Conservation (phyloP, 2,113 vertebrate species). For the Onychostruthus taczanowskii region DNA sequence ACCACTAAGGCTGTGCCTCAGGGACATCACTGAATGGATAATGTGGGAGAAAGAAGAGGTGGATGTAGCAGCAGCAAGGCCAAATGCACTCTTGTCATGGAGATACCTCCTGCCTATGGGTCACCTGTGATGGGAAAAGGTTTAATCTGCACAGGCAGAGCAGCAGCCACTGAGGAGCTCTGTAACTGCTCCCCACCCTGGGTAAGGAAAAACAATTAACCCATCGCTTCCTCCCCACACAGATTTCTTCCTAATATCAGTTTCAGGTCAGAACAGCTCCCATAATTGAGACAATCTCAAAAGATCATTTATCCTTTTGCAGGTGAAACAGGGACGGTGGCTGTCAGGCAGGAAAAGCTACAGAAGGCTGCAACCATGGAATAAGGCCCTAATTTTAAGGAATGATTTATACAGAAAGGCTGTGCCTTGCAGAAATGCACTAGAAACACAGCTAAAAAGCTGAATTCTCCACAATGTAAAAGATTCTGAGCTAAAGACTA, state of each 20-base stretch:
- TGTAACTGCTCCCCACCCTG: background rate
- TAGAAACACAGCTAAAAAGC: background rate
- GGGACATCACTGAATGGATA: fast-evolving
- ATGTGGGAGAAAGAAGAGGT: background rate
- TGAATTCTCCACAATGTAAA: background rate
- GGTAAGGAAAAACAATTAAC: background rate
- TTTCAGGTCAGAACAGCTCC: background rate
- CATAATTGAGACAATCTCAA: background rate
- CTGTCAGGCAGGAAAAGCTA: background rate
- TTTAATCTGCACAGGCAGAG: background rate
- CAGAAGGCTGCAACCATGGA: background rate
- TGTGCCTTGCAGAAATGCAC: background rate
- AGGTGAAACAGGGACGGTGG: background rate
- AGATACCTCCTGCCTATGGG: background rate
- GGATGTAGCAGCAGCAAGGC: background rate
- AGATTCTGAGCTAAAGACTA: background rate
- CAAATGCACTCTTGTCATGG: background rate
- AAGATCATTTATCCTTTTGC: background rate
- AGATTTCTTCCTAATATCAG: background rate
- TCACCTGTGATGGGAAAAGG: background rate
- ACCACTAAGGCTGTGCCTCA: background rate
- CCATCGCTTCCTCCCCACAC: background rate
- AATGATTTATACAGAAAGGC: background rate
- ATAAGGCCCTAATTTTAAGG: background rate
- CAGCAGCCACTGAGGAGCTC: background rate